Conservation (phyloP, 2,113 vertebrate genomes). For the Empidonax alnorum region DNA sequence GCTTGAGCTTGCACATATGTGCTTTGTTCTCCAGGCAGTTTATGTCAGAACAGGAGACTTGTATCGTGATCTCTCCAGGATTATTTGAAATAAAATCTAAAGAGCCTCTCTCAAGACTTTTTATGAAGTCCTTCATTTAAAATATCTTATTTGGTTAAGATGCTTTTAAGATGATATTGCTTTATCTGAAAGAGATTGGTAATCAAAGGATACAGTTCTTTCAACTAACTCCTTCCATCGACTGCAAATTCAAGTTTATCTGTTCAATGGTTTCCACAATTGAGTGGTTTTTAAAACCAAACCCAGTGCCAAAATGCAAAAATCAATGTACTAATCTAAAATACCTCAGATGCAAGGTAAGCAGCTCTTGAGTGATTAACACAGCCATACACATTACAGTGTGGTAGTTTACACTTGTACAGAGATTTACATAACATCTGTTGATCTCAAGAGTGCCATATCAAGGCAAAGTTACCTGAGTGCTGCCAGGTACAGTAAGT, state of each 20-base stretch:
- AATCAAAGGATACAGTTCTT: background rate
- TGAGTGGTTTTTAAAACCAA: background rate
- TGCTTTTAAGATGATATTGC: background rate
- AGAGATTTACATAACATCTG: background rate
- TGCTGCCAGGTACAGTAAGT: background rate
- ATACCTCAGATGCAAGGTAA: background rate
- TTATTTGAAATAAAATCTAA: background rate
- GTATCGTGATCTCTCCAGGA: background rate
- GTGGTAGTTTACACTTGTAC: background rate
- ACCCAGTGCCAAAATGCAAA: background rate
- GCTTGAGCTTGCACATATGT: background rate
- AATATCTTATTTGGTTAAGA: background rate
- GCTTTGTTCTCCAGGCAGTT: background rate
- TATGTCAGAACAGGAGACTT: background rate
- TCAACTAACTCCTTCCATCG: background rate
- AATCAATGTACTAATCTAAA: background rate
- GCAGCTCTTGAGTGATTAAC: background rate
- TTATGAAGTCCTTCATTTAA: background rate
- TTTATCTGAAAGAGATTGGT: background rate
- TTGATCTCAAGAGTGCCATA: background rate
- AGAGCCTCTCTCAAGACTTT: background rate
- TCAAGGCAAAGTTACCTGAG: background rate
- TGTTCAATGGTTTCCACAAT: background rate
- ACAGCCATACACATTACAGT: fast-evolving
- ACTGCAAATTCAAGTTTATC: background rate